Evolutionary conservation across 2,888 invertebrate genomes (phyloP).

Genomic region (Drosophila nr. fundita): DNA sequence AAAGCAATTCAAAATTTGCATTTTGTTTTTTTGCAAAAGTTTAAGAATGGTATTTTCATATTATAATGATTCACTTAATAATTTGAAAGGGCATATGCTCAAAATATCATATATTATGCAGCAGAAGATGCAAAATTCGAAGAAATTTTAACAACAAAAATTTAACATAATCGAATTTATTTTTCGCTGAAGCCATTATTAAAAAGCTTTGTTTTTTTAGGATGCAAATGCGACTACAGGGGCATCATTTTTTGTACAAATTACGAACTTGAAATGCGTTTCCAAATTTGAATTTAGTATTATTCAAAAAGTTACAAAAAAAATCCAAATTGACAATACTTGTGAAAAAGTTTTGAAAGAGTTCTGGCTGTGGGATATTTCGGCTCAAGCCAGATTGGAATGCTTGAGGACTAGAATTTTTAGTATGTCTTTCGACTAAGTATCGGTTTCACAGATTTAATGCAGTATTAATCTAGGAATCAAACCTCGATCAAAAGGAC

Average conservation of each 20-base stretch:
- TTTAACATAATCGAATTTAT: background rate
- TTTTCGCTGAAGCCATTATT: background rate
- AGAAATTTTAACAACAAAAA: background rate
- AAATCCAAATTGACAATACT: background rate
- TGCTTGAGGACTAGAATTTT: fast-evolving
- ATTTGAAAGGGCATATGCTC: background rate
- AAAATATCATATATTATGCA: background rate
- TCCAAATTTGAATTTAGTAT: background rate
- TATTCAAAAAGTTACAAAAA: background rate
- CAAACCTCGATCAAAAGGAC: background rate
- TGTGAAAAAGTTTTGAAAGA: background rate
- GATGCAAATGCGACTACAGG: background rate
- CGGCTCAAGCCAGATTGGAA: background rate
- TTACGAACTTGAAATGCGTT: background rate
- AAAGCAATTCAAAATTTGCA: background rate
- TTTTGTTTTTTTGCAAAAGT: background rate
- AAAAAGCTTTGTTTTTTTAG: background rate
- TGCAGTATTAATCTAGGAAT: background rate
- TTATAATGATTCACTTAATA: background rate
- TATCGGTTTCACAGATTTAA: fast-evolving
- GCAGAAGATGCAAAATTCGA: background rate
- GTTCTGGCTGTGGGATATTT: background rate
- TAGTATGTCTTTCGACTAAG: background rate
- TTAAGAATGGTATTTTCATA: background rate
- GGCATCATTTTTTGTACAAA: background rate